Evolutionary conservation across 2,113 vertebrate species (phyloP).

Genomic region (Numida meleagris): DNA sequence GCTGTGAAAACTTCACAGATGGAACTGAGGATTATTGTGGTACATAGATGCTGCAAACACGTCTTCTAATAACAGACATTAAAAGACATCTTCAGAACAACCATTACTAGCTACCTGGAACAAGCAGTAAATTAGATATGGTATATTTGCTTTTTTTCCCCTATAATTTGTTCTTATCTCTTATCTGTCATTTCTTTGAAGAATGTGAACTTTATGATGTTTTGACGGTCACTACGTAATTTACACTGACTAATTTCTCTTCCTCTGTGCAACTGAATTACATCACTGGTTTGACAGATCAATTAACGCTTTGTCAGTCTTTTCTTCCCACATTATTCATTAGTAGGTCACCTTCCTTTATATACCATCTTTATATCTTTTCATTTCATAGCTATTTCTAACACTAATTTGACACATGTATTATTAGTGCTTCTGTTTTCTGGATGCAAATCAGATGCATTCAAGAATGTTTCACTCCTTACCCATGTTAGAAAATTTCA

Average conservation of each 20-base stretch:
- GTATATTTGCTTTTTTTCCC: background rate
- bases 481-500: background rate
- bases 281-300: slow-evolving; percentile 38
- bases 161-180: background rate
- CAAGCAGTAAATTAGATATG: background rate
- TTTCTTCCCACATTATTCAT: slow-evolving; percentile 37
- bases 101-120: background rate
- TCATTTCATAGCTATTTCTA: slow-evolving; percentile 36
- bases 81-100: background rate
- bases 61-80: background rate
- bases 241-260: slow-evolving; percentile 40
- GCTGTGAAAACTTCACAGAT: background rate
- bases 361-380: slow-evolving; percentile 33
- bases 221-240: slow-evolving; percentile 4
- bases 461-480: background rate
- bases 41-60: background rate
- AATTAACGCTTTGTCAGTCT: slow-evolving; percentile 51
- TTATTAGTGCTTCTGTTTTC: slow-evolving; percentile 34
- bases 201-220: background rate
- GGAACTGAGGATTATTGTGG: background rate
- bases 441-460: slow-evolving; percentile 32
- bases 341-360: slow-evolving; percentile 47
- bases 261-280: background rate
- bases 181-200: background rate
- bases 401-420: background rate